These are phyloP conservation scores for Dioctria rufipes DNA, from an alignment of 2,888 invertebrate genomes.

Conservation along the genomic window DNA sequence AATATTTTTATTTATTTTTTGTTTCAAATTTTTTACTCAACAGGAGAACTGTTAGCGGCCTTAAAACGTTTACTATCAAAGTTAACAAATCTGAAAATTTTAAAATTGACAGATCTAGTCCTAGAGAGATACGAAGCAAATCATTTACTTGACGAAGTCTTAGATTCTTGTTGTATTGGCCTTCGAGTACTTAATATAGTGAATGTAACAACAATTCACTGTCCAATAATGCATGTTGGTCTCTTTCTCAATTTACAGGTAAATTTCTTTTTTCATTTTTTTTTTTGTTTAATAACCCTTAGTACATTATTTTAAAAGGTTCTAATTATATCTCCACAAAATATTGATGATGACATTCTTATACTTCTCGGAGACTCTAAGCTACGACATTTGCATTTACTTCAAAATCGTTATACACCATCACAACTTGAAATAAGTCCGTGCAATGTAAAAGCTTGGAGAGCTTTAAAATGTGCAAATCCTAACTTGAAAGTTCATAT, in stretches of 20 bases:
- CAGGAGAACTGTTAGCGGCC: constrained; percentile 77
- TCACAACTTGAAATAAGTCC: constrained; percentile 73
- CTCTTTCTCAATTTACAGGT: constrained; percentile 82
- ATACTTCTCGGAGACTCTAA: constrained; percentile 77
- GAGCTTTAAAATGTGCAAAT: constrained; percentile 73
- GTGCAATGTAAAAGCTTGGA: constrained; percentile 72
- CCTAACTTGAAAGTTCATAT: constrained; percentile 79
- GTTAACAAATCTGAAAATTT: constrained; percentile 75
- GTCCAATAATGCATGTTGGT: constrained; percentile 82
- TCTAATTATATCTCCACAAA: constrained; percentile 80
- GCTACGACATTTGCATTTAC: constrained; percentile 79
- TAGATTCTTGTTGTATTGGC: constrained; percentile 76
- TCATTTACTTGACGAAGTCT: constrained; percentile 81
- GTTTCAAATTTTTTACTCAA: background rate
- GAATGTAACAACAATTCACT: constrained; percentile 81
- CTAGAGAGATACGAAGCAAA: constrained; percentile 81
- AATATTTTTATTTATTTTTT: background rate
- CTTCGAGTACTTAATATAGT: constrained; percentile 78
- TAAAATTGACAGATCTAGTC: constrained; percentile 83
- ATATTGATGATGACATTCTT: constrained; percentile 81
- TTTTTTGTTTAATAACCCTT: background rate
- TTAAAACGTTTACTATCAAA: constrained; percentile 80
- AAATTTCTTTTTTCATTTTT: constrained; percentile 7
- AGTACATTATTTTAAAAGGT: constrained; percentile 69
- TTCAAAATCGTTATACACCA: constrained; percentile 82